phyloP scores from a whole-genome alignment of 2,888 invertebrate species.

The Carcina quercana region DNA sequence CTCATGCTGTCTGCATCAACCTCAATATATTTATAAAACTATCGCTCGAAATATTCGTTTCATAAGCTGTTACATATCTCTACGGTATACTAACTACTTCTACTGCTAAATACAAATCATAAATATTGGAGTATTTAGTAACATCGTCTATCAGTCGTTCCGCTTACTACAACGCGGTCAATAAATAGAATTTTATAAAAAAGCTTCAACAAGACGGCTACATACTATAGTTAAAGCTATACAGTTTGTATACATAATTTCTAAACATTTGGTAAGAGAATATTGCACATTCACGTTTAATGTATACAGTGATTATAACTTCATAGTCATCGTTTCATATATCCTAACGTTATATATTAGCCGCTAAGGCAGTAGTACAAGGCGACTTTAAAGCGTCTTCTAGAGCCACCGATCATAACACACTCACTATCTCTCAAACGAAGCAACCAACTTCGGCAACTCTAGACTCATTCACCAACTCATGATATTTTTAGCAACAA shows the following conservation, averaged over 20 bases:
- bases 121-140: slow-evolving; percentile 65
- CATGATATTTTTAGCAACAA: not conserved
- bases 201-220: slow-evolving; percentile 73
- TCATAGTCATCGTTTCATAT: slow-evolving; percentile 32
- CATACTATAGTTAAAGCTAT: slow-evolving; percentile 69
- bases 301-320: slow-evolving; percentile 38
- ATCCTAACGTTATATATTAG: slow-evolving; percentile 28
- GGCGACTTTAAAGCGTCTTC: slow-evolving; percentile 47
- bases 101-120: slow-evolving; percentile 58
- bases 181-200: slow-evolving; percentile 71
- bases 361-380: slow-evolving; percentile 53
- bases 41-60: slow-evolving; percentile 50
- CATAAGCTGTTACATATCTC: slow-evolving; percentile 53
- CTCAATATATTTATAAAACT: too few species aligned
- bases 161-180: slow-evolving; percentile 62
- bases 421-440: not conserved
- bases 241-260: slow-evolving; percentile 70
- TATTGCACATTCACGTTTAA: slow-evolving; percentile 66
- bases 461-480: not conserved
- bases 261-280: slow-evolving; percentile 69
- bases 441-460: not conserved
- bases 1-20: too few species aligned
- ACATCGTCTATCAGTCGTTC: slow-evolving; percentile 66
- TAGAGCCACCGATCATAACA: slow-evolving; percentile 28
- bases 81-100: slow-evolving; percentile 34